A percentile compares a stretch with the other conserved stretches of the same genome.
phyloP scores from a whole-genome alignment of 2,888 invertebrate species.

The Leptopilina drosophilae region DNA sequence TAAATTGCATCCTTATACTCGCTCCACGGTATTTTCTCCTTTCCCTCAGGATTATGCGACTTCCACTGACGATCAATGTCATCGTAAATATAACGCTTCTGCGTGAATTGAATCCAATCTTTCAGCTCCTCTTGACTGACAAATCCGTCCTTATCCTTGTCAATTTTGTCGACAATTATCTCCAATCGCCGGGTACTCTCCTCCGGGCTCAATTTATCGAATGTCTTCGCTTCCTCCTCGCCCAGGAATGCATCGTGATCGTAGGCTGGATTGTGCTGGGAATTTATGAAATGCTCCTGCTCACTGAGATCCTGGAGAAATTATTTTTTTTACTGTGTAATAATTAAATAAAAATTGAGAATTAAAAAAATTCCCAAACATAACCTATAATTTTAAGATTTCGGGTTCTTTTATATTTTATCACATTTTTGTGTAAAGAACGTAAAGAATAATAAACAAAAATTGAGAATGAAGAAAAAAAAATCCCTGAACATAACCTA shows the following conservation, averaged over 20 bases:
- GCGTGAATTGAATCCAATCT: constrained; percentile 97
- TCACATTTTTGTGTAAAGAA: too few relatives aligned
- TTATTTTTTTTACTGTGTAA: neutral
- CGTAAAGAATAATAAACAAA: too few relatives aligned
- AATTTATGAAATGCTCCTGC: constrained; percentile 87
- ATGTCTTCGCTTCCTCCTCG: constrained; percentile 95
- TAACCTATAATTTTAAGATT: too few relatives aligned
- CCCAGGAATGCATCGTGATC: constrained; percentile 99
- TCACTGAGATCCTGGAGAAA: constrained; percentile 83
- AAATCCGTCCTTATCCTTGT: constrained; percentile 89
- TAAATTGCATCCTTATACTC: constrained; percentile 90
- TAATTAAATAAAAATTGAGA: too few relatives aligned
- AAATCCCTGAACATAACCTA: too few relatives aligned
- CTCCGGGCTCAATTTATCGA: constrained; percentile 95
- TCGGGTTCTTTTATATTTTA: too few relatives aligned
- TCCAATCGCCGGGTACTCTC: constrained; percentile 94
- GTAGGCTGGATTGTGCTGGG: constrained; percentile 91
- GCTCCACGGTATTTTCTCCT: constrained; percentile 89
- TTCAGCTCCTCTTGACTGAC: constrained; percentile 92
- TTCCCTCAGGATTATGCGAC: constrained; percentile 89
- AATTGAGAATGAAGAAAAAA: too few relatives aligned
- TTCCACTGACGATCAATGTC: constrained; percentile 97
- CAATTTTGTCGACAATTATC: constrained; percentile 95
- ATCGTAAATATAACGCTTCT: constrained; percentile 92
- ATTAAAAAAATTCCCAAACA: too few relatives aligned